A percentile compares a stretch with the other conserved stretches of the same genome.
These are phyloP conservation scores for Drosophila picticornis DNA, from an alignment of 2,888 invertebrate genomes.

Conservation along the genomic window DNA sequence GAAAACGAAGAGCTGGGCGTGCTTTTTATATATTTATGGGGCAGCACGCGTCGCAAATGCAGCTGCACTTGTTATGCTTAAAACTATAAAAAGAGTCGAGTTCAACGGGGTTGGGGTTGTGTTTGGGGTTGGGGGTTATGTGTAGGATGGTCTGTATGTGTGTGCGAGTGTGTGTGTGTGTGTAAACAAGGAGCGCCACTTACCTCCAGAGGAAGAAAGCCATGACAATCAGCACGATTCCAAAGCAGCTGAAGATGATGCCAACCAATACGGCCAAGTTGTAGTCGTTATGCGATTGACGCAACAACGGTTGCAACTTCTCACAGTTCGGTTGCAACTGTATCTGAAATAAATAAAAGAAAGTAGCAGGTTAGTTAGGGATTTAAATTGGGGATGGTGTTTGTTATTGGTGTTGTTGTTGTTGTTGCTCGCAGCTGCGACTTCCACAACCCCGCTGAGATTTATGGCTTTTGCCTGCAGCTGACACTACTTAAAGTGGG, in stretches of 20 bases:
- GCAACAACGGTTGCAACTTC: slow-evolving; percentile 87
- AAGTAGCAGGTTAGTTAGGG: slow-evolving; percentile 8
- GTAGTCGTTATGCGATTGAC: slow-evolving; percentile 88
- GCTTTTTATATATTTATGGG: slow-evolving; percentile 48
- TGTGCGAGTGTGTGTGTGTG: not conserved
- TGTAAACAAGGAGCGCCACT: slow-evolving; percentile 82
- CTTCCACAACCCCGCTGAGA: slow-evolving; percentile 12
- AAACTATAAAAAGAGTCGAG: not conserved
- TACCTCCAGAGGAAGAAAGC: slow-evolving; percentile 92
- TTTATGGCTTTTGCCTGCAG: slow-evolving; percentile 39
- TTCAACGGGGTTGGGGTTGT: not conserved
- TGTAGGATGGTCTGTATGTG: not conserved
- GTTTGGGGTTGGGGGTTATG: not conserved
- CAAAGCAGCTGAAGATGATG: slow-evolving; percentile 89
- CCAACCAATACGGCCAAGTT: slow-evolving; percentile 90
- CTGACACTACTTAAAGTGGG: slow-evolving; percentile 25
- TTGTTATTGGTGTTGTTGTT: not conserved
- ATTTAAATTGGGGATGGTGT: not conserved
- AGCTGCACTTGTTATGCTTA: slow-evolving; percentile 55
- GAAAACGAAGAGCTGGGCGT: not conserved
- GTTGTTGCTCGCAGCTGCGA: not conserved
- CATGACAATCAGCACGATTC: slow-evolving; percentile 89
- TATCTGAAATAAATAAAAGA: slow-evolving; percentile 84
- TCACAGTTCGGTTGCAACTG: slow-evolving; percentile 89
- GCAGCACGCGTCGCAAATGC: slow-evolving; percentile 48